These are phyloP conservation scores for Daphoenositta chrysoptera DNA, from an alignment of 2,113 vertebrate genomes.

Conservation along the genomic window DNA sequence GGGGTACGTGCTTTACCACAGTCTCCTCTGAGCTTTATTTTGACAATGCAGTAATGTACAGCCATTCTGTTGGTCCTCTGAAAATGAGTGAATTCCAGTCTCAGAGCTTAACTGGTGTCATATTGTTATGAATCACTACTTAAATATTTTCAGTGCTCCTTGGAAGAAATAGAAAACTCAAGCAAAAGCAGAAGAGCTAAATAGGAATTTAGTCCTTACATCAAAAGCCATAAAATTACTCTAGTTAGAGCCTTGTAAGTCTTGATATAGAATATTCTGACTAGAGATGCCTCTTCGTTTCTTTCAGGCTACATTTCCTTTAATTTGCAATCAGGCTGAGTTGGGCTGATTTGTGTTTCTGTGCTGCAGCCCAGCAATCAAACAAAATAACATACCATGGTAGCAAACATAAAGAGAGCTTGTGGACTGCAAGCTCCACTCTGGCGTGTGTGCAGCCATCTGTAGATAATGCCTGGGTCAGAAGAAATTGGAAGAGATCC, in stretches of 20 bases:
- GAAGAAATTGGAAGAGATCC: not conserved
- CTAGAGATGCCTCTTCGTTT: not conserved
- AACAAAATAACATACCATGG: not conserved
- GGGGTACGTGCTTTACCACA: not conserved
- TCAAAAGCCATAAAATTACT: not conserved
- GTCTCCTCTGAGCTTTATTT: not conserved
- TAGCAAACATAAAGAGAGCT: not conserved
- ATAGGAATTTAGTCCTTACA: not conserved
- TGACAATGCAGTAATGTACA: not conserved
- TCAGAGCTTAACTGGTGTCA: constrained; percentile 33
- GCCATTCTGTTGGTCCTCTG: not conserved
- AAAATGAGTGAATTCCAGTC: constrained; percentile 7
- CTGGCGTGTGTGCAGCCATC: not conserved
- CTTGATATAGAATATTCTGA: not conserved
- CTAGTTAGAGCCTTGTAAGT: not conserved
- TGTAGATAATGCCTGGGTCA: not conserved
- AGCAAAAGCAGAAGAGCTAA: constrained; percentile 5
- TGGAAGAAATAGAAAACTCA: constrained; percentile 26
- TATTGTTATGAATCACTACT: not conserved
- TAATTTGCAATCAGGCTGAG: not conserved
- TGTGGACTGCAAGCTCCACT: not conserved
- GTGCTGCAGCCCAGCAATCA: not conserved
- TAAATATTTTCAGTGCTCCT: constrained; percentile 12
- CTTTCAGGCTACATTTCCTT: not conserved
- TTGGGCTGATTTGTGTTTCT: not conserved